Percentiles rank a stretch among this genome's conserved stretches.
Conservation (phyloP, 2,888 invertebrate genomes). For the Apodemia mormo region DNA sequence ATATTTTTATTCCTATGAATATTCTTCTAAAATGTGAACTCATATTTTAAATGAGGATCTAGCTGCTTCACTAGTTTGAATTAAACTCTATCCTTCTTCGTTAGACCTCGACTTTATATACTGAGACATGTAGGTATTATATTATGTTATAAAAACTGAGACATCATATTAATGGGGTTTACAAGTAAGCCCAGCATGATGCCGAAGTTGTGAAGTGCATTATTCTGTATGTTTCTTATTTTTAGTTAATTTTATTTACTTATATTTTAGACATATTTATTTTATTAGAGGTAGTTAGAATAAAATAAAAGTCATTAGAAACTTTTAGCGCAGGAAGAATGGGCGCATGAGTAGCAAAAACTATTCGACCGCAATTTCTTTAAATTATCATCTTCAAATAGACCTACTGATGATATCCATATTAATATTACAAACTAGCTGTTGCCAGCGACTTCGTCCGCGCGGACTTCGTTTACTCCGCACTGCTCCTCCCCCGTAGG, state of each 20-base stretch:
- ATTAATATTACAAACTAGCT: too few relatives aligned
- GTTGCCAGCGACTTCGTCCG: too few relatives aligned
- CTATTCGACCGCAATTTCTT: too few relatives aligned
- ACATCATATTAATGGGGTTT: background rate
- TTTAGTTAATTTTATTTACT: background rate
- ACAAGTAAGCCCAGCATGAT: constrained; percentile 6
- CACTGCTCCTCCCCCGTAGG: too few relatives aligned
- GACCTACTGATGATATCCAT: too few relatives aligned
- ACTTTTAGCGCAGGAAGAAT: too few relatives aligned
- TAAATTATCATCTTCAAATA: too few relatives aligned
- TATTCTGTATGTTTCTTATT: constrained; percentile 1
- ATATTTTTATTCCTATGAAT: constrained; percentile 17
- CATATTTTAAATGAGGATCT: background rate
- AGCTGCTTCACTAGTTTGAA: background rate
- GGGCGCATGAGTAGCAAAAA: too few relatives aligned
- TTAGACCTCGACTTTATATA: constrained; percentile 1
- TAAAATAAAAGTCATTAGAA: too few relatives aligned
- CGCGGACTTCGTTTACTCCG: too few relatives aligned
- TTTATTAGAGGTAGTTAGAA: too few relatives aligned
- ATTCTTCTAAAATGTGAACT: background rate
- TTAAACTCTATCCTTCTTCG: background rate
- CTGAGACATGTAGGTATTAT: background rate
- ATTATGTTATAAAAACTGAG: background rate
- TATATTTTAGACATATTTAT: too few relatives aligned
- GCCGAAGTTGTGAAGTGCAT: background rate